phyloP scores from a whole-genome alignment of 2,113 vertebrate species.

The Sylvietta virens region DNA sequence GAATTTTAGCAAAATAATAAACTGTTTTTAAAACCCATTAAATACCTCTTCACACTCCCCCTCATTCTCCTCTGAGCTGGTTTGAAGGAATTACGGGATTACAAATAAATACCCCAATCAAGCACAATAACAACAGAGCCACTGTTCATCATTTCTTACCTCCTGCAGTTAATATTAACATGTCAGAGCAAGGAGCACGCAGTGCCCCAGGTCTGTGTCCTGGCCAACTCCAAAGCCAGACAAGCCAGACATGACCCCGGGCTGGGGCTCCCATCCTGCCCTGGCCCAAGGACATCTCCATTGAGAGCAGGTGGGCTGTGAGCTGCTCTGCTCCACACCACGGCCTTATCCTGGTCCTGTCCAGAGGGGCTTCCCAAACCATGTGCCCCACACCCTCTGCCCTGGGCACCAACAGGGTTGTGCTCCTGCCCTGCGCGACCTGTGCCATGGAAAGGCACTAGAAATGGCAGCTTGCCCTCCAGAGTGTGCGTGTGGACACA shows the following conservation, averaged over 20 bases:
- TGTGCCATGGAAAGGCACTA: not conserved
- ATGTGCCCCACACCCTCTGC: not conserved
- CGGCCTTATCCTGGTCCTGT: not conserved
- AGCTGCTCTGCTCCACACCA: not conserved
- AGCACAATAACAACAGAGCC: not conserved
- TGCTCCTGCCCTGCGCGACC: not conserved
- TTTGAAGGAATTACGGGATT: not conserved
- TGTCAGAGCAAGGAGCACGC: accelerated
- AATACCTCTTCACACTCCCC: not conserved
- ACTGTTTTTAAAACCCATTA: not conserved
- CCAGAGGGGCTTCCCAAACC: not conserved
- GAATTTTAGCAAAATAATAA: not conserved
- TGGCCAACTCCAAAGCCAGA: too few species aligned
- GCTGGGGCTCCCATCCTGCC: not conserved
- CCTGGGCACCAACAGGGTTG: not conserved
- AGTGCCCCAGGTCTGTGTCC: not conserved
- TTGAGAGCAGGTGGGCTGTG: not conserved
- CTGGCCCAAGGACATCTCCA: not conserved
- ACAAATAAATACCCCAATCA: not conserved
- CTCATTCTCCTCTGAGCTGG: not conserved
- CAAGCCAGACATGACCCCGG: accelerated
- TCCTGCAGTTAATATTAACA: not conserved
- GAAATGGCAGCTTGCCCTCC: not conserved
- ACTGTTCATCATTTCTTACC: not conserved
- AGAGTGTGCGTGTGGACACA: not conserved